Evolutionary conservation across 2,888 invertebrate species (phyloP).

Genomic region (Drosophila pseudotakahashii): DNA sequence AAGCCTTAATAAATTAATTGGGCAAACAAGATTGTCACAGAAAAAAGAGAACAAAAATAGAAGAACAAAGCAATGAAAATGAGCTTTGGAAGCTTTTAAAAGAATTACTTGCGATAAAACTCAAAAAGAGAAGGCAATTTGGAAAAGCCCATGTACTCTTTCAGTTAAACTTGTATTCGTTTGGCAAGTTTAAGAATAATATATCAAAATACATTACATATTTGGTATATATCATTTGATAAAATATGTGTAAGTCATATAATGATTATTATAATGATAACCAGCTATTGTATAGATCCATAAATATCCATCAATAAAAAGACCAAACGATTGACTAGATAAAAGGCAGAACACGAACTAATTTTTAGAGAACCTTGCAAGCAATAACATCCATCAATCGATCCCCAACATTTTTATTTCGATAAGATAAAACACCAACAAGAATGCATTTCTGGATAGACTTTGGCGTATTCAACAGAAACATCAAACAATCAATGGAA

Average conservation of each 20-base stretch:
- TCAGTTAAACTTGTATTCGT: background rate
- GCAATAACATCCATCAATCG: background rate
- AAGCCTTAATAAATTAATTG: constrained; percentile 22
- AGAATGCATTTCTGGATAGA: background rate
- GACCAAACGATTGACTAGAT: too few species aligned
- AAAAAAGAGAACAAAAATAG: background rate
- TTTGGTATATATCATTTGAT: background rate
- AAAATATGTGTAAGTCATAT: background rate
- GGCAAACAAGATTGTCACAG: constrained; percentile 11
- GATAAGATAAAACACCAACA: background rate
- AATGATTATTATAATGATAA: too few species aligned
- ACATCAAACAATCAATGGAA: background rate
- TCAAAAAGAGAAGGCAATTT: background rate
- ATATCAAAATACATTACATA: background rate
- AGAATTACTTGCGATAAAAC: background rate
- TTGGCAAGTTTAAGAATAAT: background rate
- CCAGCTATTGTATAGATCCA: too few species aligned
- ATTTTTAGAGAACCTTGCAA: too few species aligned
- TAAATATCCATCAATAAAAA: too few species aligned
- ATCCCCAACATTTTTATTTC: background rate
- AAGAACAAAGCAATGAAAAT: background rate
- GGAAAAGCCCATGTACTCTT: background rate
- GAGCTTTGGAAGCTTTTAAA: background rate
- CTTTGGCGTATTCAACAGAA: background rate
- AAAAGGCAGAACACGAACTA: too few species aligned